These are phyloP conservation scores for Ctenopoma multispine DNA, from an alignment of 2,797 vertebrate genomes.

Conservation along the genomic window DNA sequence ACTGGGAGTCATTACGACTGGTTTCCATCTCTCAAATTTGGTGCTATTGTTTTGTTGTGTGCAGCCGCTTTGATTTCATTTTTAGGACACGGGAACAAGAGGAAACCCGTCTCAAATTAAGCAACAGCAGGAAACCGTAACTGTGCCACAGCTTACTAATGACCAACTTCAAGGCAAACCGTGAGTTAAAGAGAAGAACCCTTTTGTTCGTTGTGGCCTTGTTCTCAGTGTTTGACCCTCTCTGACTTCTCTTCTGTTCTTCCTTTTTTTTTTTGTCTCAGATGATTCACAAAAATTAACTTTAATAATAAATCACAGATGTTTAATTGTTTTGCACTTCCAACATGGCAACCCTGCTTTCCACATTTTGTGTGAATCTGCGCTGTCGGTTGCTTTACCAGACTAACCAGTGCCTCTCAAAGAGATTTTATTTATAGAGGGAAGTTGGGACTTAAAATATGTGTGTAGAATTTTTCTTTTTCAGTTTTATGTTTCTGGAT, in stretches of 20 bases:
- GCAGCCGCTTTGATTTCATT: constrained; percentile 57
- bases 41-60: constrained; percentile 46
- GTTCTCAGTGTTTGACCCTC: constrained; percentile 43
- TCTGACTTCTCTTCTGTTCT: constrained; percentile 13
- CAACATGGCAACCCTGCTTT: too few relatives aligned
- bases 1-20: constrained; percentile 10
- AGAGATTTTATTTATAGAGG: too few relatives aligned
- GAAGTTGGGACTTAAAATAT: too few relatives aligned
- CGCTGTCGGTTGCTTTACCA: too few relatives aligned
- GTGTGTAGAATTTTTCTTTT: too few relatives aligned
- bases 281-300: too few relatives aligned
- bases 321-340: too few relatives aligned
- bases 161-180: constrained; percentile 79
- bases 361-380: too few relatives aligned
- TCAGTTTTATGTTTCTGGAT: too few relatives aligned
- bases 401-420: too few relatives aligned
- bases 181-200: constrained; percentile 55
- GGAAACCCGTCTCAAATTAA: constrained; percentile 77
- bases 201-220: constrained; percentile 54
- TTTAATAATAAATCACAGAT: too few relatives aligned
- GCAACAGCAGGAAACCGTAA: constrained; percentile 83
- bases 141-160: constrained; percentile 74
- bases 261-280: constrained; percentile 7
- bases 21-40: background rate
- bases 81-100: constrained; percentile 62